Evolutionary conservation across 2,888 invertebrate species (phyloP), one percentile per base, ranked within the genome.

Genomic region (Nemoura dubitans): DNA sequence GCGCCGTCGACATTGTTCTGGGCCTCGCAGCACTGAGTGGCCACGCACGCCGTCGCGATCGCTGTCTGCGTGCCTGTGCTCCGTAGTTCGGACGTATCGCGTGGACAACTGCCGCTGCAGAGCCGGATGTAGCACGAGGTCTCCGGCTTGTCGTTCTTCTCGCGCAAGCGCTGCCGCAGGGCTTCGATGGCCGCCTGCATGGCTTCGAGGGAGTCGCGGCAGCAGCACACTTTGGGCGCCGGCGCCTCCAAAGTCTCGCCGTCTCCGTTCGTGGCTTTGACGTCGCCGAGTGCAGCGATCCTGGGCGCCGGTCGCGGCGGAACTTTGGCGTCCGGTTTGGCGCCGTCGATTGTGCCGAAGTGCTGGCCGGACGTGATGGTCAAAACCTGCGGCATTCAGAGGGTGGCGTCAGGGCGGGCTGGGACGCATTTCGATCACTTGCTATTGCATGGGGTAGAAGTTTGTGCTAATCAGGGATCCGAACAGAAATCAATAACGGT

Each of bases 281-380:
- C 10, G 5, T 36, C 36, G 36, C 10, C 36, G 5, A 10, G 36
- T 10, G 36, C 36, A 3, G 5, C 26, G 26, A 25, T 77, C 14
- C 26, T 77, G 5, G 26, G 77, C n/a, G 14, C n/a, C n/a, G 26
- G 21, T 77, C n/a, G 26, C 26, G 29, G 78, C 7, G 78, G 0
- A 14, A 78, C 29, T 10, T 78, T 78, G 2, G 25, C 5, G 77
- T 77, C 25, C 5, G 26, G 21, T 25, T n/a, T 77, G 5, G n/a
- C 5, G 16, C 26, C 26, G 26, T 77, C 26, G 76, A 25, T 5
- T 16, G 25, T 77, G 3, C 25, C 78, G 27, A 29, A 83, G 6
- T 6, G 30, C 28, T 83, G 42, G 1, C 83, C 83, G 30, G 83
- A 83, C 5, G 83, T 43, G 6, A 83, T 83, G 1, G 25, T 83